Conservation (phyloP, 1,140 invertebrate species). For the Musca vetustissima region DNA sequence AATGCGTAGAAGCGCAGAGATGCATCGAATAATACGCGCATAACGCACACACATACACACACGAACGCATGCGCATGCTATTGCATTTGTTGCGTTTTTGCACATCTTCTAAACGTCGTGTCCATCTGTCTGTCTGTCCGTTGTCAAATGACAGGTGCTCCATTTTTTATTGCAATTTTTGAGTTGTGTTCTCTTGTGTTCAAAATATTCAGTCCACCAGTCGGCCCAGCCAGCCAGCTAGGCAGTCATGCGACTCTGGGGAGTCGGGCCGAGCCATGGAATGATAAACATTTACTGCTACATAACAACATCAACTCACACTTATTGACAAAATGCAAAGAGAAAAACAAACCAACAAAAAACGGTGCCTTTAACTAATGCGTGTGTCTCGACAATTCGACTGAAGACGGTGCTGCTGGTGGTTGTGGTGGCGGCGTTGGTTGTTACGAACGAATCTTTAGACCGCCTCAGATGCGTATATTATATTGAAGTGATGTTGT, state of each 20-base stretch:
- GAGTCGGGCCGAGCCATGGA: slow-evolving; percentile 4
- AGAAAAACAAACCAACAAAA: not conserved
- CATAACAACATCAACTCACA: slow-evolving; percentile 9
- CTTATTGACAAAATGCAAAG: not conserved
- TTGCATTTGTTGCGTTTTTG: not conserved
- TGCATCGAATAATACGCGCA: not conserved
- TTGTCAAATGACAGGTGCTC: slow-evolving; percentile 11
- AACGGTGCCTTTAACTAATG: slow-evolving; percentile 1
- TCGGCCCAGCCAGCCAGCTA: not conserved
- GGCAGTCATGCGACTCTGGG: not conserved
- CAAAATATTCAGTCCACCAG: not conserved
- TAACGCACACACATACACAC: no score
- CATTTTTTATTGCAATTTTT: not conserved
- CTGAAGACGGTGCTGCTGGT: not conserved
- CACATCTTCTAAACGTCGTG: no score
- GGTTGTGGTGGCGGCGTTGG: not conserved
- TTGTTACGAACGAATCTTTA: not conserved
- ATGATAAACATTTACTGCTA: slow-evolving; percentile 19
- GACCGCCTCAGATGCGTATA: not conserved
- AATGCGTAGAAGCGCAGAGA: not conserved
- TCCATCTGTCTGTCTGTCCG: slow-evolving; percentile 5
- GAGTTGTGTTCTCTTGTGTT: slow-evolving; percentile 17
- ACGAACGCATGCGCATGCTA: slow-evolving; percentile 1
- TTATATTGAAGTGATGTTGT: not conserved
- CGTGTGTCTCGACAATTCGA: not conserved